These are phyloP conservation scores for Dolichomitus sp. DNA, from an alignment of 2,888 invertebrate genomes.

Conservation along the genomic window DNA sequence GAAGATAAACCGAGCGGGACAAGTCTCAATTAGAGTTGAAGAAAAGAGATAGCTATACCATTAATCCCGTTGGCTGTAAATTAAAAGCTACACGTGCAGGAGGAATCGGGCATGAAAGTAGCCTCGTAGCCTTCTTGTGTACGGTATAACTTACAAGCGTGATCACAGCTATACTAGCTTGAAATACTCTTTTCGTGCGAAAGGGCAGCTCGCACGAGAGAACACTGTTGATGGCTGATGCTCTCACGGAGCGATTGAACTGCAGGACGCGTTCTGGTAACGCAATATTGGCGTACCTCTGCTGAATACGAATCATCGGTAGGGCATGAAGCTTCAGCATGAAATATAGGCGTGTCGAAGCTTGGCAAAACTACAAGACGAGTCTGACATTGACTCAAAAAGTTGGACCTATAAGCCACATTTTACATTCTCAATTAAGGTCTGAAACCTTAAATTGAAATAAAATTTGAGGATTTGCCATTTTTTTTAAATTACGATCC, in stretches of 20 bases:
- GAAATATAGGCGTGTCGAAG: conserved; percentile 51
- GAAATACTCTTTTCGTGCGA: conserved; percentile 53
- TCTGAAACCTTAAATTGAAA: no score
- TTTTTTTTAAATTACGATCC: no score
- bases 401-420: not conserved
- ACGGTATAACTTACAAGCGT: conserved; percentile 80
- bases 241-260: conserved; percentile 72
- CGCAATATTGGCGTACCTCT: conserved; percentile 84
- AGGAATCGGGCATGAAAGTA: conserved; percentile 64
- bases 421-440: not conserved
- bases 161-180: conserved; percentile 55
- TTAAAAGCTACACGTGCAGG: conserved; percentile 77
- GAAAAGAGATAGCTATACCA: conserved; percentile 67
- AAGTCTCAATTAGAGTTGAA: conserved; percentile 70
- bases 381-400: conserved; percentile 27
- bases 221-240: conserved; percentile 53
- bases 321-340: conserved; percentile 59
- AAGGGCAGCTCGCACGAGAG: conserved; percentile 50
- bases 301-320: conserved; percentile 82
- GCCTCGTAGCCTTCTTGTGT: conserved; percentile 20
- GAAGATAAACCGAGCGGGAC: conserved; percentile 63
- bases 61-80: conserved; percentile 81
- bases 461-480: no score
- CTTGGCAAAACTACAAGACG: conserved; percentile 42
- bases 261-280: conserved; percentile 84